A percentile compares a stretch with the other conserved stretches of the same genome.
phyloP scores from a whole-genome alignment of 2,113 vertebrate species.

The Oryzias melastigma region DNA sequence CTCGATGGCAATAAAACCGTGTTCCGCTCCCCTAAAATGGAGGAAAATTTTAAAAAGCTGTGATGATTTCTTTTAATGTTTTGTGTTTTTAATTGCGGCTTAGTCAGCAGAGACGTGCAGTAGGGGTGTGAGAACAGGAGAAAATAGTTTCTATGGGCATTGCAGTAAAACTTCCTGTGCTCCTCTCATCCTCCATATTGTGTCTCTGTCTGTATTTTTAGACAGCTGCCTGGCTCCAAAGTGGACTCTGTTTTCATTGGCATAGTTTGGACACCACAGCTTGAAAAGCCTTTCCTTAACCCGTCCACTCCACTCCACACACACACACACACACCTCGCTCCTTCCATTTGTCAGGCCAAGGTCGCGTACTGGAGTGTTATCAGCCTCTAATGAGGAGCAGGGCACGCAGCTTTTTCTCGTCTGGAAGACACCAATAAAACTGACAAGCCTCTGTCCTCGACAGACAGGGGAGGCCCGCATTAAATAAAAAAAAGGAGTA shows the following conservation, averaged over 20 bases:
- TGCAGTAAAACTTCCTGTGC: conserved; percentile 46
- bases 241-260: conserved; percentile 73
- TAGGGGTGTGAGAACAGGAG: not conserved
- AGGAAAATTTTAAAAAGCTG: no score
- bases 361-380: conserved; percentile 59
- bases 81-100: no score
- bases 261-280: conserved; percentile 69
- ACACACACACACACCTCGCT: conserved; percentile 33
- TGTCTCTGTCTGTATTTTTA: conserved; percentile 73
- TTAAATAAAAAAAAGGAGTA: conserved; percentile 35
- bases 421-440: conserved; percentile 71
- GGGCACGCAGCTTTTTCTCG: conserved; percentile 67
- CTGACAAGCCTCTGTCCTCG: conserved; percentile 51
- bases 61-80: no score
- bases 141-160: conserved; percentile 28
- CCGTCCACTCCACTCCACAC: conserved; percentile 40
- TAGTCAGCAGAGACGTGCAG: not conserved
- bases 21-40: no score
- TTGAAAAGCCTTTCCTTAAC: conserved; percentile 74
- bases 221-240: conserved; percentile 70
- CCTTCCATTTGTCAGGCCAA: conserved; percentile 68
- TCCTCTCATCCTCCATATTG: conserved; percentile 69
- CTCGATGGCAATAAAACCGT: no score
- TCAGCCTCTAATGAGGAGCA: conserved; percentile 73
- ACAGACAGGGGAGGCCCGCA: conserved; percentile 15